Base-by-base conservation (phyloP, 2,888 invertebrate genomes). In the Bhutanitis thaidina region DNA sequence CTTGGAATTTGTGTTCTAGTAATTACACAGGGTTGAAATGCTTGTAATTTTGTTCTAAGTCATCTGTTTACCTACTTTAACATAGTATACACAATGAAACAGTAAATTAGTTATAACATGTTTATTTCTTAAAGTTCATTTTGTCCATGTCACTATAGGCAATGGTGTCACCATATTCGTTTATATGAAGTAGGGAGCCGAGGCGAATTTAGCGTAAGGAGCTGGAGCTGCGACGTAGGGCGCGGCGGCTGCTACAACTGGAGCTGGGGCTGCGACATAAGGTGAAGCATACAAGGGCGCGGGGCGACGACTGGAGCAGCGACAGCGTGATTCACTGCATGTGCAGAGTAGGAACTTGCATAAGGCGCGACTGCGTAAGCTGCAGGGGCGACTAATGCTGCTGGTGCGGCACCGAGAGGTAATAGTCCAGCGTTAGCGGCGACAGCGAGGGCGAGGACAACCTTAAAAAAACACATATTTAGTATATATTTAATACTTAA, bases 331-430 rank as follows among this genome's bases (percentile, higher is more conserved):
- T 94, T 94, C 49, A 95, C 90, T 14, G 93, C 88, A 64, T 94
- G 94, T 0, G 94, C 94, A 53, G 94, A 94, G 80, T 94, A 95
- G 10, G 94, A 94, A 61, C 91, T 92, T 46, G 95, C 94, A 62
- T 94, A 94, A 2, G 95, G 94, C 0, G 94, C 93, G 3, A 94
- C 88, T 50, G 91, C 91, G 45, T 92, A 90, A 3, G 93, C 92
- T 48, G 73, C 85, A n/a, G 79, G 82, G 35, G 94, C 94, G 48
- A 93, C 92, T 47, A 64, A 78, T 27, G 93, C 94, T 55, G 71
- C 85, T 38, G 79, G 81, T 0, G 82, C 77, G 30, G 72, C 78
- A 13, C 77, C 84, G 4, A 80, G 63, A 10, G 88, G 78, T 2
- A 78, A 49, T 2, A 79, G 66, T 43, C 82, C 71, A 44, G 90